phyloP scores from a whole-genome alignment of 1,140 invertebrate genomes.

The Eueides isabella region DNA sequence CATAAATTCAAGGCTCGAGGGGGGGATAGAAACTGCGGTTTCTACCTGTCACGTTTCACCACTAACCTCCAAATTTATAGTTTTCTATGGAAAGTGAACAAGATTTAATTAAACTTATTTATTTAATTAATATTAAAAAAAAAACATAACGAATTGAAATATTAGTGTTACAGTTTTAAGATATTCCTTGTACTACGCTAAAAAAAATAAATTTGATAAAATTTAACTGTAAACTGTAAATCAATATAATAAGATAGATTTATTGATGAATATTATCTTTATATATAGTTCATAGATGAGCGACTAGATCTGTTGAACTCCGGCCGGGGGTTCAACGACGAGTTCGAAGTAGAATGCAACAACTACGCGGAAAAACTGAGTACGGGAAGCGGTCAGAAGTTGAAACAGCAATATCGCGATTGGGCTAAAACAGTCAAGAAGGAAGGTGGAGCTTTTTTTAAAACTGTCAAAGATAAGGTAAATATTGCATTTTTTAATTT shows the following conservation, averaged over 20 bases:
- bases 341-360: constrained; percentile 96
- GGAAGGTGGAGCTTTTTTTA: constrained; percentile 86
- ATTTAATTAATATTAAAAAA: too few relatives aligned
- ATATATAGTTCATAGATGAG: constrained; percentile 94
- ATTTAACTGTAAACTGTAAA: too few relatives aligned
- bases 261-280: background rate
- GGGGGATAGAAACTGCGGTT: too few relatives aligned
- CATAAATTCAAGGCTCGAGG: too few relatives aligned
- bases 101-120: too few relatives aligned
- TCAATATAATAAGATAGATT: background rate
- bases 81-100: too few relatives aligned
- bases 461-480: constrained; percentile 90
- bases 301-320: constrained; percentile 94
- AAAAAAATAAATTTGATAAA: too few relatives aligned
- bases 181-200: too few relatives aligned
- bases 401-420: constrained; percentile 91
- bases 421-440: constrained; percentile 83
- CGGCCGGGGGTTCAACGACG: constrained; percentile 94
- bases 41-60: too few relatives aligned
- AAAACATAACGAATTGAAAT: too few relatives aligned
- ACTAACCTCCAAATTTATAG: too few relatives aligned
- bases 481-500: background rate
- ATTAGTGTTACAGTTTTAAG: too few relatives aligned
- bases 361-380: constrained; percentile 90
- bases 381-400: constrained; percentile 65